Evolutionary conservation across 2,113 vertebrate species (phyloP).

Genomic region (Cinclus cinclus): DNA sequence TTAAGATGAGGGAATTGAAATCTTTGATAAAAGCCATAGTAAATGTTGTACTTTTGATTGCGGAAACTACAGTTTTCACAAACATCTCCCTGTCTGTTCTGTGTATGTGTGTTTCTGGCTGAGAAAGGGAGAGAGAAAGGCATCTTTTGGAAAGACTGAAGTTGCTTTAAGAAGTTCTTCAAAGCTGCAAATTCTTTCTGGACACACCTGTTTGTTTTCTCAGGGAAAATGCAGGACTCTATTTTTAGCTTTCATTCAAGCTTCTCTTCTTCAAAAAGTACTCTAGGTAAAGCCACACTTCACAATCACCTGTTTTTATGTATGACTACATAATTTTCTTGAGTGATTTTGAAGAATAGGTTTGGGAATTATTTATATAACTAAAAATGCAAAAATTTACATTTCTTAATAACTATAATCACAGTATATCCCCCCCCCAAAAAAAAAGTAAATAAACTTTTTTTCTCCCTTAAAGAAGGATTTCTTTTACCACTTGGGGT

Average conservation of each 20-base stretch:
- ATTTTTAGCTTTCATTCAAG: neutral
- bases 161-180: slow-evolving; percentile 31
- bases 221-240: neutral
- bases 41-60: slow-evolving; percentile 89
- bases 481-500: neutral
- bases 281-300: neutral
- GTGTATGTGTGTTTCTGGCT: neutral
- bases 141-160: slow-evolving; percentile 33
- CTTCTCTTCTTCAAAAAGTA: neutral
- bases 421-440: neutral
- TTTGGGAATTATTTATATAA: neutral
- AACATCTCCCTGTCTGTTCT: slow-evolving; percentile 74
- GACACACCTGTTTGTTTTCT: neutral
- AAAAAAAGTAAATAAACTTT: neutral
- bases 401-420: neutral
- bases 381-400: neutral
- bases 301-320: neutral
- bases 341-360: neutral
- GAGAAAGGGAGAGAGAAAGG: neutral
- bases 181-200: neutral
- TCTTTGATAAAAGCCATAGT: slow-evolving; percentile 90
- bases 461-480: neutral
- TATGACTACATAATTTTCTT: neutral
- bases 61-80: slow-evolving; percentile 78
- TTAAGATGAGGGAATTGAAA: slow-evolving; percentile 91